phyloP scores from a whole-genome alignment of 1,140 invertebrate species.

The Potamilus streckersoni region DNA sequence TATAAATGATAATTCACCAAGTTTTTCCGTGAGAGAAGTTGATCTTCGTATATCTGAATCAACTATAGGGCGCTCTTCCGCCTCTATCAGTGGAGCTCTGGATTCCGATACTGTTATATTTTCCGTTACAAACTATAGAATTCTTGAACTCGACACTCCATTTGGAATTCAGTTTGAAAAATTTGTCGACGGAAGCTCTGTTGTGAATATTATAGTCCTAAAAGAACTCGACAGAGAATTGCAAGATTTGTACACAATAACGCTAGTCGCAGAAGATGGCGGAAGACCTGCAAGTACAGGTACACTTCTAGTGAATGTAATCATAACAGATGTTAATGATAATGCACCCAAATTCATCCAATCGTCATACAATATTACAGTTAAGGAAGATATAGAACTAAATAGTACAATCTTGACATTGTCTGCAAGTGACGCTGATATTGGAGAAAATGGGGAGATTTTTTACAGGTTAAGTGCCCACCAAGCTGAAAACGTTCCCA shows the following conservation, averaged over 20 bases:
- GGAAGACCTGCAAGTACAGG: slow-evolving; percentile 80
- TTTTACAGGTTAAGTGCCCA: slow-evolving; percentile 44
- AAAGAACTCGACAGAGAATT: slow-evolving; percentile 83
- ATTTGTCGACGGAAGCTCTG: slow-evolving; percentile 39
- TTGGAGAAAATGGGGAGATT: slow-evolving; percentile 52
- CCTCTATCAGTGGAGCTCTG: slow-evolving; percentile 40
- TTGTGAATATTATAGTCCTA: slow-evolving; percentile 44
- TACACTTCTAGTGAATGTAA: slow-evolving; percentile 46
- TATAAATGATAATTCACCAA: slow-evolving; percentile 90
- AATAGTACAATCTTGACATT: slow-evolving; percentile 45
- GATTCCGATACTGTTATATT: slow-evolving; percentile 50
- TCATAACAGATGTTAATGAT: slow-evolving; percentile 86
- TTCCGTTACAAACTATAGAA: slow-evolving; percentile 45
- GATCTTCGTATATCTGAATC: slow-evolving; percentile 7
- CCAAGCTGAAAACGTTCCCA: slow-evolving; percentile 18
- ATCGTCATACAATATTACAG: slow-evolving; percentile 69
- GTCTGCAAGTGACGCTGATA: slow-evolving; percentile 53
- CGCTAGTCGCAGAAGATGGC: slow-evolving; percentile 87
- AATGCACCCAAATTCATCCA: slow-evolving; percentile 83
- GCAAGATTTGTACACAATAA: slow-evolving; percentile 88
- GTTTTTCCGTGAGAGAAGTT: slow-evolving; percentile 72
- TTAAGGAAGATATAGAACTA: slow-evolving; percentile 76
- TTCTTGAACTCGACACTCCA: slow-evolving; percentile 32
- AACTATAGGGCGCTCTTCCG: slow-evolving; percentile 22
- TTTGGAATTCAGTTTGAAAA: slow-evolving; percentile 44